Conservation (phyloP, 2,888 invertebrate genomes). For the Biston betularia region DNA sequence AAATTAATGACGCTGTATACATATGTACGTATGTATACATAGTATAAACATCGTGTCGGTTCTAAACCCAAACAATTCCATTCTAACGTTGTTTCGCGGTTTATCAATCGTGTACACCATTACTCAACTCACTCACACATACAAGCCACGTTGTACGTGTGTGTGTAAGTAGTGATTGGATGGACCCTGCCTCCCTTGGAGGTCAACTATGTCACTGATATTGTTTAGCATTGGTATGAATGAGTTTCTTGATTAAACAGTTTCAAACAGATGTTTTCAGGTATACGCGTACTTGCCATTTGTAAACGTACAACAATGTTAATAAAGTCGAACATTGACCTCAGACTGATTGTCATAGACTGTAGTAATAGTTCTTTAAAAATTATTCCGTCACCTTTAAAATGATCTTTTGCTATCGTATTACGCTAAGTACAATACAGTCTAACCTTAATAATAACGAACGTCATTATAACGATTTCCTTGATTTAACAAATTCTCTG, state of each 20-base stretch:
- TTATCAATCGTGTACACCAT: conserved; percentile 55
- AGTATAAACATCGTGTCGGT: conserved; percentile 38
- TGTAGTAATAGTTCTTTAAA: conserved; percentile 7
- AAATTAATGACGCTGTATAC: conserved; percentile 25
- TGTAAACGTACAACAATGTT: conserved; percentile 3
- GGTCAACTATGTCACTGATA: conserved; percentile 65
- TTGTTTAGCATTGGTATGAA: conserved; percentile 62
- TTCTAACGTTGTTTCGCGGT: conserved; percentile 60
- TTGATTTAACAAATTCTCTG: too few species aligned
- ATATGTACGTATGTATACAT: conserved; percentile 4
- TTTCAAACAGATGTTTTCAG: conserved; percentile 36
- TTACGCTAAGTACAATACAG: neutral
- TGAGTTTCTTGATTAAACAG: conserved; percentile 50
- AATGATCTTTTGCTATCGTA: conserved; percentile 13
- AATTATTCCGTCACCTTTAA: conserved; percentile 15
- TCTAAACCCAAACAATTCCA: conserved; percentile 60
- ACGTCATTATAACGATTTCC: too few species aligned
- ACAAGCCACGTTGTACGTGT: conserved; percentile 18
- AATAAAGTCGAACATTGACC: conserved; percentile 27
- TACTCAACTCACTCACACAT: conserved; percentile 46
- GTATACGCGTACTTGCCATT: conserved; percentile 3
- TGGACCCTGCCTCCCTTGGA: conserved; percentile 63
- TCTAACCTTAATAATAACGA: too few species aligned
- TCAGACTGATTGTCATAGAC: conserved; percentile 16
- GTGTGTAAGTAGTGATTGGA: conserved; percentile 49